Base-by-base conservation (phyloP, 2,888 invertebrate genomes). In the Pantelozetes paolii region DNA sequence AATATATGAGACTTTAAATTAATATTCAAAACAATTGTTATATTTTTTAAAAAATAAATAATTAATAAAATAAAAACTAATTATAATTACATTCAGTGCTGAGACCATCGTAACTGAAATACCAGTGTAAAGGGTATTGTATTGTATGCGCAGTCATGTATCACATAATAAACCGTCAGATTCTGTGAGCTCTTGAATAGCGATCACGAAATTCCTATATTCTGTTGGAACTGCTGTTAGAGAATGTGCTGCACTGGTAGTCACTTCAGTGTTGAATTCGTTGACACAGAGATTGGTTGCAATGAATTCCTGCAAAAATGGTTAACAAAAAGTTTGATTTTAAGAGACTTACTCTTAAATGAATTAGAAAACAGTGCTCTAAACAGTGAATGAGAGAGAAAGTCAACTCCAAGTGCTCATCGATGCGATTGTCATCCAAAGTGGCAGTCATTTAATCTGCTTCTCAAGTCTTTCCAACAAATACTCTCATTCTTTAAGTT, bases 81-180 rank as follows among this genome's bases (percentile, higher is more conserved):
- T 36, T 36, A 9, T 9, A 36, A 36, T 36, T 36, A 36, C 9
- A 36, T 36, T 36, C 36, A 36, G 36, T 36, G 36, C 9, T 36
- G n/a, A n/a, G n/a, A n/a, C n/a, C n/a, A n/a, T n/a, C n/a, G n/a
- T 54, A 23, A 54, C n/a, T 54, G 20, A 9, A 13, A 13, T 57
- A 57, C 13, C 28, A 23, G 9, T 23, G 23, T n/a, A 45, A n/a
- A 45, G 2, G 18, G 6, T 20, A 13, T n/a, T 1, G 32, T 36
- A 64, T 36, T 36, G 13, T 64, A n/a, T 64, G 64, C 64, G 32
- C 64, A 64, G 64, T 32, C 64, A 64, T 64, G 36, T 26, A 64
- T 64, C 32, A 32, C 36, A 36, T 64, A 32, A 64, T 64, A 36
- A 64, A 64, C 32, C 36, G 36, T 36, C n/a, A 20, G 36, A 64